A percentile compares a stretch with the other conserved stretches of the same genome.
Evolutionary conservation across 2,888 invertebrate genomes (phyloP).

Genomic region (Cheilosia urbana): DNA sequence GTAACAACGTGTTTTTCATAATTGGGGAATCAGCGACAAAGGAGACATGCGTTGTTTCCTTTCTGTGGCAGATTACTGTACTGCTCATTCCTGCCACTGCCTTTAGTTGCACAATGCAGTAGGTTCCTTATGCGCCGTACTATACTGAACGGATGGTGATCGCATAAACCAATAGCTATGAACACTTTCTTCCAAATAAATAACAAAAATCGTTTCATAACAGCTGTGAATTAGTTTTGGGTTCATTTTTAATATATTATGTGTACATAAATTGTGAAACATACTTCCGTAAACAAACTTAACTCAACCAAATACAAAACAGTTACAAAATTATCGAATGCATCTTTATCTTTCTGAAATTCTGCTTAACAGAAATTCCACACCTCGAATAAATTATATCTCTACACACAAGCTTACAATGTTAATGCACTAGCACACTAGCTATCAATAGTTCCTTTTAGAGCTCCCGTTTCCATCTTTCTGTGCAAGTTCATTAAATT

Average conservation of each 20-base stretch:
- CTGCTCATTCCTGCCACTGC: too few relatives aligned
- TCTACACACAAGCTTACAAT: slow-evolving; percentile 10
- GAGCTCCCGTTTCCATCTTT: slow-evolving; percentile 31
- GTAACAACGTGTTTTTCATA: too few relatives aligned
- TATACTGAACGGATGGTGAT: too few relatives aligned
- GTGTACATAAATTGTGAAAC: slow-evolving; percentile 62
- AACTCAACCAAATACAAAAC: slow-evolving; percentile 57
- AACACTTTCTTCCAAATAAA: neutral
- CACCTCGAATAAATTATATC: slow-evolving; percentile 13
- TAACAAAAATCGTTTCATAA: neutral
- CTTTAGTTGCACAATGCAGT: too few relatives aligned
- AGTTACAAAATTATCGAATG: slow-evolving; percentile 55
- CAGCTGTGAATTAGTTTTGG: neutral
- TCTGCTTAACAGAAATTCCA: slow-evolving; percentile 41
- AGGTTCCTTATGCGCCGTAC: too few relatives aligned
- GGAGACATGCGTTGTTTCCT: too few relatives aligned
- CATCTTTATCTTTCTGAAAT: slow-evolving; percentile 23
- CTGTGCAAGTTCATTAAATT: slow-evolving; percentile 46
- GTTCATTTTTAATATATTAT: slow-evolving; percentile 29
- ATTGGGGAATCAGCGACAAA: too few relatives aligned
- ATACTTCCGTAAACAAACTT: slow-evolving; percentile 56
- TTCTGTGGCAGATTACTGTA: too few relatives aligned
- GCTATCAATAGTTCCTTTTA: slow-evolving; percentile 1
- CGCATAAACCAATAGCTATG: neutral
- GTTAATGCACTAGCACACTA: slow-evolving; percentile 44